Percentiles rank a stretch among this genome's conserved stretches.
Conservation (phyloP, 2,888 invertebrate genomes). For the Tuberolachnus salignus region DNA sequence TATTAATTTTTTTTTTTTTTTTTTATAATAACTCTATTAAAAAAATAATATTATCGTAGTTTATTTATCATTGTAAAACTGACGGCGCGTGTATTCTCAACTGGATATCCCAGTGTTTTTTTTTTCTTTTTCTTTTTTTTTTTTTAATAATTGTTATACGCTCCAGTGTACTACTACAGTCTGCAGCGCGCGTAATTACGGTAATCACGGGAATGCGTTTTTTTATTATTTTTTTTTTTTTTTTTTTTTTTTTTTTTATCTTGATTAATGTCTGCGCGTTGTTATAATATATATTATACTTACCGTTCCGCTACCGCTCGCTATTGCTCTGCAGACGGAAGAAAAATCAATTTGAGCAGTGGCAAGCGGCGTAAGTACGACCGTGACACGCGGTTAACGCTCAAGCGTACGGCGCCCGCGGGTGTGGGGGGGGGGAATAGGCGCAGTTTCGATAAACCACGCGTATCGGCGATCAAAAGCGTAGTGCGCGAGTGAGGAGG, state of each 20-base stretch:
- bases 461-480: too few species aligned
- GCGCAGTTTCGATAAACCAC: too few species aligned
- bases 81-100: background rate
- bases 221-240: background rate
- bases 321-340: background rate
- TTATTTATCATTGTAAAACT: slow-evolving; percentile 9
- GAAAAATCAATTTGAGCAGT: slow-evolving; percentile 33
- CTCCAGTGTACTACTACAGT: background rate
- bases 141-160: slow-evolving; percentile 2
- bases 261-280: slow-evolving; percentile 4
- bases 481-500: too few species aligned
- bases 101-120: background rate
- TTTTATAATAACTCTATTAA: slow-evolving; percentile 16
- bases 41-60: background rate
- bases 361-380: background rate
- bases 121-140: background rate
- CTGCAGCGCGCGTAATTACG: slow-evolving; percentile 8
- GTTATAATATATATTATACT: slow-evolving; percentile 6
- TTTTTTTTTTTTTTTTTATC: background rate
- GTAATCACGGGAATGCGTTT: slow-evolving; percentile 15
- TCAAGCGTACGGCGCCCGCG: slow-evolving; percentile 3
- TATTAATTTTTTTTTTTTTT: too few species aligned
- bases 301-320: background rate
- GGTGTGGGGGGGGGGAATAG: background rate
- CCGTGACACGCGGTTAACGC: too few species aligned